A percentile compares a stretch with the other conserved stretches of the same genome.
Conservation (phyloP, 92 coral and sea anemone species). For the Zoanthus sociatus region DNA sequence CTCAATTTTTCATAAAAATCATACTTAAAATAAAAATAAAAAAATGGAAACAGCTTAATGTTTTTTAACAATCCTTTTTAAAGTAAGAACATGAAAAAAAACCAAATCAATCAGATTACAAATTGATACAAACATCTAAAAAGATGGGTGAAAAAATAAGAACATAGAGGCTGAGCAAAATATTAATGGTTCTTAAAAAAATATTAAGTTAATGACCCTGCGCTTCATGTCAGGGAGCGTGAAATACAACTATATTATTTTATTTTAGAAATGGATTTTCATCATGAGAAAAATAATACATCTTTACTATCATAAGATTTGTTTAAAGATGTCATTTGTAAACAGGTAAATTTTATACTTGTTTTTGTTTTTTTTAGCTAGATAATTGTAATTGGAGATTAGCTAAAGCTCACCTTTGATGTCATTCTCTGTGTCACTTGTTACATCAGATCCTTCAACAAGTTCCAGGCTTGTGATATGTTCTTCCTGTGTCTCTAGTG, state of each 20-base stretch:
- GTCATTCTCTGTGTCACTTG: background rate
- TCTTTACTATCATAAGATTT: background rate
- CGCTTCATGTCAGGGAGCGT: background rate
- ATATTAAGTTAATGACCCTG: no score
- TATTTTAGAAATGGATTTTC: background rate
- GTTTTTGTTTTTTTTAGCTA: conserved; percentile 4
- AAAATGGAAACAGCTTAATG: background rate
- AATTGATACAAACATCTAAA: background rate
- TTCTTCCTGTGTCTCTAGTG: background rate
- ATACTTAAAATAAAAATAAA: background rate
- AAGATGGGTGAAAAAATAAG: background rate
- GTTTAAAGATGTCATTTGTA: background rate
- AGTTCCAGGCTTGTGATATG: conserved; percentile 1
- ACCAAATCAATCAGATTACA: background rate
- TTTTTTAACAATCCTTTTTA: background rate
- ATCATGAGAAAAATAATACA: background rate
- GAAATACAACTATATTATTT: background rate
- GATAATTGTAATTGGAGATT: background rate
- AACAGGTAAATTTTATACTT: background rate
- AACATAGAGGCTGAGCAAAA: background rate
- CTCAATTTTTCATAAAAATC: background rate
- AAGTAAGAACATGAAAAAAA: conserved; percentile 2
- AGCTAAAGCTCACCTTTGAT: background rate
- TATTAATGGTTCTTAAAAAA: background rate
- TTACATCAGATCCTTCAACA: background rate